Base-by-base conservation (phyloP, 2,888 invertebrate genomes). In the Hyalella azteca region DNA sequence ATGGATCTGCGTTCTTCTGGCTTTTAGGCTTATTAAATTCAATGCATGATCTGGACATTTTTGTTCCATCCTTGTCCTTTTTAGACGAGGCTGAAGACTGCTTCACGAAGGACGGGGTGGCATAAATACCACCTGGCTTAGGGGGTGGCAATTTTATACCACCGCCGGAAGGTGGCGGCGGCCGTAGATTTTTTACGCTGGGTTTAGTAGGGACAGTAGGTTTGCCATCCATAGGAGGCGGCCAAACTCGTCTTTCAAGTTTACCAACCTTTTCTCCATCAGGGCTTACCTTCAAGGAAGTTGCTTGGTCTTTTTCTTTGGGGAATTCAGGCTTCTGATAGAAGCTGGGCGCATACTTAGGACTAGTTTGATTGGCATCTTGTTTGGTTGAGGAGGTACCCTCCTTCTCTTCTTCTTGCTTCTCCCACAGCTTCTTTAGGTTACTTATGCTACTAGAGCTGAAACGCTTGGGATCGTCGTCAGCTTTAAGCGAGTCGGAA, bases 381-480 rank as follows among this genome's bases (percentile, higher is more conserved):
- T 79, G 22, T 76, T 83, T 80, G 29, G 80, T 40, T 54, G 79
- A 49, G 7, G 36, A 40, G 19, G 41, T 22, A 39, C 73, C n/a
- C 19, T 29, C 41, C 29, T 79, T 83, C 39, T 84, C 83, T 40
- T 84, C 73, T 78, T 85, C 81, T 77, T 86, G 85, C 85, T 93
- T 93, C 89, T 96, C 96, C 96, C 96, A 96, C 84, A 96, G 89
- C 88, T 95, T 95, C 88, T 96, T 96, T 86, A 96, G 90, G 88
- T 95, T 96, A 88, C 93, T 95, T 87, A 96, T 96, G 89, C 95
- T 95, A 83, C 96, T 96, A 76, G 95, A 95, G 88, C 95, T 95
- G 85, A 94, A 93, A 19, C 96, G 91, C 88, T 95, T 96, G 87
- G 95, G 94, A 78, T 95, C 94, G 22, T 91, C 92, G 77, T 93